Conservation (phyloP, 2,888 invertebrate species). For the Balanococcus diminutus region DNA sequence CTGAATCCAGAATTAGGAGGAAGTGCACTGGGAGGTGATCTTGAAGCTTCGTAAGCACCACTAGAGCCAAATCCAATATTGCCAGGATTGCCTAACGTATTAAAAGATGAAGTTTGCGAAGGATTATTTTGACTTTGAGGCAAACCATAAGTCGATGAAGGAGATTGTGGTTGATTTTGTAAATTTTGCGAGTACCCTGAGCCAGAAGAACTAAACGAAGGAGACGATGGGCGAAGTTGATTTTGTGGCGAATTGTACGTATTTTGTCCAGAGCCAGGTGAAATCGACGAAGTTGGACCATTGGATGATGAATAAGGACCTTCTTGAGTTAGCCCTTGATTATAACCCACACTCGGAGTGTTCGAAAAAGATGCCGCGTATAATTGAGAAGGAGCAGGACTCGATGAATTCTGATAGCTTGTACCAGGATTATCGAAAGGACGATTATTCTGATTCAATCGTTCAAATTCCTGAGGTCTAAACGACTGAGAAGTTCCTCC, state of each 20-base stretch:
- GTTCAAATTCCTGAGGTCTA: neutral
- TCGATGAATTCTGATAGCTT: neutral
- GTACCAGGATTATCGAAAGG: neutral
- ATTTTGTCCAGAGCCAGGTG: too few relatives aligned
- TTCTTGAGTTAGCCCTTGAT: neutral
- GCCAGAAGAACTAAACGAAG: too few relatives aligned
- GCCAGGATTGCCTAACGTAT: neutral
- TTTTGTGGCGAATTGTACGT: neutral
- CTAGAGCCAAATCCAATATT: neutral
- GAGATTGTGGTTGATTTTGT: neutral
- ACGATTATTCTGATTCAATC: neutral
- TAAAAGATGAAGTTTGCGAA: neutral
- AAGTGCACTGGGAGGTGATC: neutral
- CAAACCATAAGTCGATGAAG: neutral
- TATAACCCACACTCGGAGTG: neutral
- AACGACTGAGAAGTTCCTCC: neutral
- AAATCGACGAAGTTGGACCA: neutral
- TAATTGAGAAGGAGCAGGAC: neutral
- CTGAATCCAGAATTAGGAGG: neutral
- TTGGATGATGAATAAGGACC: neutral
- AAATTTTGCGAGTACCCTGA: neutral
- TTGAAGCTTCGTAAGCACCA: neutral
- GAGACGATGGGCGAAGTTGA: neutral
- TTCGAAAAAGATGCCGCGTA: neutral
- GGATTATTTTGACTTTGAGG: neutral